Evolutionary conservation across 2,888 invertebrate genomes (phyloP).

Genomic region (Autographa pulchrina): DNA sequence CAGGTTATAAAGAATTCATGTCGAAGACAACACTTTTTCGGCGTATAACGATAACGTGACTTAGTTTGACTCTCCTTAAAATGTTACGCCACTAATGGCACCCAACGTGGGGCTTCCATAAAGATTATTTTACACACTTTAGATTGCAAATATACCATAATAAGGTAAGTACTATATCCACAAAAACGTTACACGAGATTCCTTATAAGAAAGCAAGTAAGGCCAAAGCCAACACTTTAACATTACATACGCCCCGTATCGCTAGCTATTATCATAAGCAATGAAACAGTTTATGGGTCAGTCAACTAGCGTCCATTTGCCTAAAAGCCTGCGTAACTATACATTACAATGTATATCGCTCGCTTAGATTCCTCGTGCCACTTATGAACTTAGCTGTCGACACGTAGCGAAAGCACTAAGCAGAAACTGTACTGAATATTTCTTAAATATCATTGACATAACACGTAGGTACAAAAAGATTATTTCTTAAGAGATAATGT

Average conservation of each 20-base stretch:
- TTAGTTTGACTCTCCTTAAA: background rate
- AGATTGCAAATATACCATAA: background rate
- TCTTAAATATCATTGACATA: too few species aligned
- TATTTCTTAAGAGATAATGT: too few species aligned
- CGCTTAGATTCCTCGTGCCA: background rate
- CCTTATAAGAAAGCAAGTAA: background rate
- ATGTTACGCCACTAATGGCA: background rate
- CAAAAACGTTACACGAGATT: background rate
- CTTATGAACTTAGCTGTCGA: conserved; percentile 2
- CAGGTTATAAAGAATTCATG: background rate
- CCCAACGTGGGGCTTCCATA: background rate
- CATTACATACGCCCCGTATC: conserved; percentile 18
- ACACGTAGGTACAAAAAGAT: too few species aligned
- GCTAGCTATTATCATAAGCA: conserved; percentile 36
- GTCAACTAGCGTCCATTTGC: conserved; percentile 60
- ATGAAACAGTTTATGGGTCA: conserved; percentile 54
- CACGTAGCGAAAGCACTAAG: background rate
- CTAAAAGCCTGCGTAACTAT: conserved; percentile 62
- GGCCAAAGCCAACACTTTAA: conserved; percentile 19
- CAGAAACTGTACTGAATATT: background rate
- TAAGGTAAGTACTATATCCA: background rate
- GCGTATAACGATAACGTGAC: too few species aligned
- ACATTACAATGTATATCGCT: background rate
- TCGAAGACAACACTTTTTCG: background rate
- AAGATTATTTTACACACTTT: background rate